Evolutionary conservation across 2,113 vertebrate genomes (phyloP), one percentile per base, ranked within the genome.

Genomic region (Bucco capensis): DNA sequence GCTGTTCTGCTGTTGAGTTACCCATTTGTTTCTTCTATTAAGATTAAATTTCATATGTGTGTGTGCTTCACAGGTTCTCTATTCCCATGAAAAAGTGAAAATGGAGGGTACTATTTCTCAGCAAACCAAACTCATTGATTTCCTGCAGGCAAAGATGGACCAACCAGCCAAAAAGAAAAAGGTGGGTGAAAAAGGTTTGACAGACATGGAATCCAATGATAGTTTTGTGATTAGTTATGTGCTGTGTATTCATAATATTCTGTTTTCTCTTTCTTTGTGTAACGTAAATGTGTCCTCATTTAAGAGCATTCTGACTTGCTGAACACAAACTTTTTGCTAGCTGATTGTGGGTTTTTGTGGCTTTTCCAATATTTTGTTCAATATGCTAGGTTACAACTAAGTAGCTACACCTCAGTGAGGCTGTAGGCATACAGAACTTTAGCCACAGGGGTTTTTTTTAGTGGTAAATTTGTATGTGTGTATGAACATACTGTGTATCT

Each of bases 51-150:
- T 72, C 51, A 93, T 70, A 27, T 28, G 6, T 85, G 9, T 82
- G 28, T 88, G 62, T 88, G 96, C 96, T 96, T 97, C 96, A 93
- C 97, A 99, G 99, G 99, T 99, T 95, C 98, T 99, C 88, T 99
- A 98, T 97, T 99, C 99, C 94, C 99, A 99, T 91, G 99, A 99
- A 97, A 99, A 99, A 96, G 99, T 99, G 97, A 99, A 99, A 98
- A 99, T 99, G 99, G 99, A 99, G 95, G 99, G 99, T 77, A 99
- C 99, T 89, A 99, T 99, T 98, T 99, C 99, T 78, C 99, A 99
- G 95, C 99, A 99, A 97, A 99, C 98, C 95, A 99, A 99, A 96
- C 98, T 99, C 92, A 99, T 99, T 72, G 99, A 99, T 97, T 99
- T 99, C 95, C 98, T 99, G 47, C 99, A 99, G 98, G 97, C 99